Evolutionary conservation across 2,888 invertebrate genomes (phyloP), one percentile per base, ranked within the genome.

Genomic region (Sycophila texana): DNA sequence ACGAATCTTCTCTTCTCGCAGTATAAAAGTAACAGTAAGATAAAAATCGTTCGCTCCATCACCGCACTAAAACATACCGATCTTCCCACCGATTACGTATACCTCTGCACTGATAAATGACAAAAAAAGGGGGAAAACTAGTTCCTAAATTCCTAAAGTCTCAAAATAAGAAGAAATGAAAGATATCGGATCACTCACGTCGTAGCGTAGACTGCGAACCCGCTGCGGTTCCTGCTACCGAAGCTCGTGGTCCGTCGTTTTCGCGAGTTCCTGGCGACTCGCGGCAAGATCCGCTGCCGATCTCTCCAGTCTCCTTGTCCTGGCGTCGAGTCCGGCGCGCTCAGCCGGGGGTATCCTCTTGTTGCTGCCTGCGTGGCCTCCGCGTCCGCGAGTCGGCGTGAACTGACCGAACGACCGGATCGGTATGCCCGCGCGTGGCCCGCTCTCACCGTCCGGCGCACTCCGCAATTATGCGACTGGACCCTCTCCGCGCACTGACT

Each of bases 351-450:
- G 7, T 10, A 39, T 39, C 39, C 39, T 10, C 39, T 26, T 26
- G 26, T 26, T 7, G 39, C 39, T 39, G 39, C 39, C 39, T 39
- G 39, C 39, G 39, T 39, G 39, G 39, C 39, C 26, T 88, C 88
- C 85, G 88, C 87, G 88, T 89, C 89, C 88, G 79, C 81, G 75
- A 76, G 63, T 71, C 73, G 20, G 55, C 61, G 63, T 16, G 47
- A 18, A 22, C 26, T 20, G 49, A 1, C 67, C 65, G 76, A 68
- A 58, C 79, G 81, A 75, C 68, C 73, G 74, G 82, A 81, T 83
- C 79, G 81, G 80, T 81, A 81, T n/a, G 26, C 30, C 63, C 18
- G 47, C 81, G 53, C 74, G 81, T 79, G 80, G 81, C 82, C 81
- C 81, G 76, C 80, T 12, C n/a, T n/a, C n/a, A n/a, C n/a, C n/a